Evolutionary conservation across 2,888 invertebrate genomes (phyloP).

Genomic region (Cecidostiba fungosa): DNA sequence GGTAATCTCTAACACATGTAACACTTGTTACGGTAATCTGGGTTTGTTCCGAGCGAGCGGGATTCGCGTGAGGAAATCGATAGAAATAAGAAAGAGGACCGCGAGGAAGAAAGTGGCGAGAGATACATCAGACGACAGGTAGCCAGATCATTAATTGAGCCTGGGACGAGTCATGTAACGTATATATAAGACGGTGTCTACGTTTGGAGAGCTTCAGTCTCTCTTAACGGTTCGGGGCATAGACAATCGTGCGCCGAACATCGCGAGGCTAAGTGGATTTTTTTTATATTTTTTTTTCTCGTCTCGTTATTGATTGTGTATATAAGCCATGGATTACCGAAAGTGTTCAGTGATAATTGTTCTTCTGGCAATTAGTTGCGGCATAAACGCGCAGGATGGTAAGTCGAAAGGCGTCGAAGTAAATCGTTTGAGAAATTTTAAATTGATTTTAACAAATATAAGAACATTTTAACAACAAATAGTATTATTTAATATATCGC

Average conservation of each 20-base stretch:
- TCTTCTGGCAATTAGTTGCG: slow-evolving; percentile 24
- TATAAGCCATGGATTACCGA: slow-evolving; percentile 8
- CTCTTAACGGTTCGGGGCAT: slow-evolving; percentile 43
- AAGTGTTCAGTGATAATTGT: slow-evolving; percentile 53
- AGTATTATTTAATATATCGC: too few relatives aligned
- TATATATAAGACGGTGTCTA: slow-evolving; percentile 55
- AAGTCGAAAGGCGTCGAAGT: slow-evolving; percentile 13
- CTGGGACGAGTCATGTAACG: slow-evolving; percentile 32
- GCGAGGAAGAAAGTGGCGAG: slow-evolving; percentile 55
- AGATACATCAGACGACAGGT: slow-evolving; percentile 35
- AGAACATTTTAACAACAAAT: too few relatives aligned
- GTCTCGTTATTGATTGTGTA: neutral
- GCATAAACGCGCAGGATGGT: slow-evolving; percentile 17
- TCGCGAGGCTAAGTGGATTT: neutral
- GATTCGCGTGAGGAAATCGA: slow-evolving; percentile 53
- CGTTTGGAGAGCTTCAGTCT: slow-evolving; percentile 57
- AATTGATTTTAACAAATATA: neutral
- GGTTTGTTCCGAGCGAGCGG: neutral
- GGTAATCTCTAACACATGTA: slow-evolving; percentile 29
- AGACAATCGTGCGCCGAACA: slow-evolving; percentile 32
- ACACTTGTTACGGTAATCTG: slow-evolving; percentile 34
- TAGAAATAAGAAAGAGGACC: slow-evolving; percentile 55
- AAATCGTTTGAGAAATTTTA: neutral
- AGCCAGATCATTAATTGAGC: slow-evolving; percentile 50
- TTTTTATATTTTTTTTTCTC: neutral